phyloP scores from a whole-genome alignment of 92 coral and sea anemone species.

The Heliopora coerulea region DNA sequence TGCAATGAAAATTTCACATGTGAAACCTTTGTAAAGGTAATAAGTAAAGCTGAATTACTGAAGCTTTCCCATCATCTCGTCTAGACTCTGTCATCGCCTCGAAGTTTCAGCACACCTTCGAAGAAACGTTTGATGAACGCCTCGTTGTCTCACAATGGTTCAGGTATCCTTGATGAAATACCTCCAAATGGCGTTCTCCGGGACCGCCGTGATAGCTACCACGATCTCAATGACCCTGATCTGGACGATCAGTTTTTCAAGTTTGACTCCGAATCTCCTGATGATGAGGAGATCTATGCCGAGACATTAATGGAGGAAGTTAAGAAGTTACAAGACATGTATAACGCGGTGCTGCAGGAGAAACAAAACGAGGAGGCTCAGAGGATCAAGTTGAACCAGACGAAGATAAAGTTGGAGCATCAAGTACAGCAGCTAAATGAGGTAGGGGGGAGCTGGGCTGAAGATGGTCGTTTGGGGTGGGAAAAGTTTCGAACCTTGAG shows the following conservation, averaged over 20 bases:
- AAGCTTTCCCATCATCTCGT: neutral
- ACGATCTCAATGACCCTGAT: slow-evolving; percentile 80
- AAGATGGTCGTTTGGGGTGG: too few relatives aligned
- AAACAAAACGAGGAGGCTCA: slow-evolving; percentile 79
- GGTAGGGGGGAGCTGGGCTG: too few relatives aligned
- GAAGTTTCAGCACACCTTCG: slow-evolving; percentile 87
- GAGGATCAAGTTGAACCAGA: slow-evolving; percentile 77
- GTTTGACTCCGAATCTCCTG: slow-evolving; percentile 76
- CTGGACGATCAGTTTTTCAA: slow-evolving; percentile 89
- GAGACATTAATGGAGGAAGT: slow-evolving; percentile 91
- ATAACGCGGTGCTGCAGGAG: slow-evolving; percentile 75
- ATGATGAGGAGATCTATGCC: slow-evolving; percentile 84
- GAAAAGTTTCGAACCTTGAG: too few relatives aligned
- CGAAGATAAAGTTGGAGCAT: slow-evolving; percentile 74
- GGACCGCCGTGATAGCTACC: slow-evolving; percentile 79
- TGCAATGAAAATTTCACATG: too few relatives aligned
- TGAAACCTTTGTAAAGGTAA: too few relatives aligned
- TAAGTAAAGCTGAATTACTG: too few relatives aligned
- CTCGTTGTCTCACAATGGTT: slow-evolving; percentile 27
- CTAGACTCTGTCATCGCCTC: slow-evolving; percentile 90
- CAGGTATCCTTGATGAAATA: slow-evolving; percentile 26
- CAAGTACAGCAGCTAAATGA: slow-evolving; percentile 81
- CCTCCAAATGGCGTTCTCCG: slow-evolving; percentile 74
- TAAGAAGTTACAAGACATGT: slow-evolving; percentile 93
- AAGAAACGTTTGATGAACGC: slow-evolving; percentile 39